A percentile compares a stretch with the other conserved stretches of the same genome.
Conservation (phyloP, 1,140 invertebrate genomes). For the Drosophila bifasciata region DNA sequence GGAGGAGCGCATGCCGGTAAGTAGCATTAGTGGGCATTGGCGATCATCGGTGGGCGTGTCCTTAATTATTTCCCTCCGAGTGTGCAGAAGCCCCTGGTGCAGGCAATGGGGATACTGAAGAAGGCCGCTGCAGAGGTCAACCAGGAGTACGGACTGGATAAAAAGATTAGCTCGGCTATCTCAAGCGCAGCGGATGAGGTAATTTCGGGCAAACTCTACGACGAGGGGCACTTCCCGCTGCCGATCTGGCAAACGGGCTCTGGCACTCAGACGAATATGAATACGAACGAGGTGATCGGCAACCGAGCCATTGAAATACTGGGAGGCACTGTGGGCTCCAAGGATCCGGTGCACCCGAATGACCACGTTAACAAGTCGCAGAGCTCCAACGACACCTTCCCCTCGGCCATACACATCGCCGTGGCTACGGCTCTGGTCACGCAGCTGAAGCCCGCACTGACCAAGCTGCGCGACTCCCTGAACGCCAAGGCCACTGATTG, state of each 20-base stretch:
- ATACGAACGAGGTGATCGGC: conserved; percentile 97
- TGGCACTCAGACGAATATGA: conserved; percentile 99
- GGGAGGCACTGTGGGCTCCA: conserved; percentile 95
- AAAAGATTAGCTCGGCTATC: conserved; percentile 94
- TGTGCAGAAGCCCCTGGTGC: conserved; percentile 91
- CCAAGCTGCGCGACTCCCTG: conserved; percentile 89
- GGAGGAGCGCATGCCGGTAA: conserved; percentile 96
- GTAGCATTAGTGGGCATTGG: conserved; percentile 23
- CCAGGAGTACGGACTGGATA: conserved; percentile 95
- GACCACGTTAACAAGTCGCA: conserved; percentile 99
- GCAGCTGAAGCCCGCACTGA: conserved; percentile 91
- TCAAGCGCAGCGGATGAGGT: conserved; percentile 97
- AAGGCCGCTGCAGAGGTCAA: conserved; percentile 98
- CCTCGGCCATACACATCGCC: conserved; percentile 99
- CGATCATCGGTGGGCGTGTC: neutral
- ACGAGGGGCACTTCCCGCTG: conserved; percentile 97
- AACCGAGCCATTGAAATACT: conserved; percentile 98
- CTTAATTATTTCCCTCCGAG: too few species aligned
- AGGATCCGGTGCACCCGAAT: conserved; percentile 98
- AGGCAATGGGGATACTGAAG: conserved; percentile 98
- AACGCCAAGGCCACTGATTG: conserved; percentile 92
- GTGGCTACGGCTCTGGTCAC: conserved; percentile 95
- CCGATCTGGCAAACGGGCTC: conserved; percentile 99
- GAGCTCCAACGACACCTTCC: conserved; percentile 99
- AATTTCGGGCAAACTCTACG: conserved; percentile 95